These are phyloP conservation scores for Lasioglossum marginatum DNA, from an alignment of 2,888 invertebrate genomes.

Conservation along the genomic window DNA sequence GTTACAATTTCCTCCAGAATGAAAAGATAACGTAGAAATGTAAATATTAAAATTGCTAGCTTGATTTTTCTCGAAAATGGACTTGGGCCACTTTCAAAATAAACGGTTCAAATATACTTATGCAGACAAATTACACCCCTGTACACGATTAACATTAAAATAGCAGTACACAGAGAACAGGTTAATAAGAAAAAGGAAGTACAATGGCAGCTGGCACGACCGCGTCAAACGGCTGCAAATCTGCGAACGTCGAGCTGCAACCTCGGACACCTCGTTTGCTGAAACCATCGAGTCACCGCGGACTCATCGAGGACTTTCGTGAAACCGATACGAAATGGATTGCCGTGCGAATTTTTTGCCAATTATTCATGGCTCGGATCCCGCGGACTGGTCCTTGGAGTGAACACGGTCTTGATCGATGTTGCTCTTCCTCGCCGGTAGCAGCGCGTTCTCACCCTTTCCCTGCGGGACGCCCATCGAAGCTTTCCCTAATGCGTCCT, in stretches of 20 bases:
- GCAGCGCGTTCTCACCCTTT: constrained; percentile 69
- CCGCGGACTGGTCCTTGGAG: constrained; percentile 43
- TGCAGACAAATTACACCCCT: no score
- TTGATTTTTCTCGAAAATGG: no score
- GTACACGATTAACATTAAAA: no score
- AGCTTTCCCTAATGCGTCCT: constrained; percentile 70
- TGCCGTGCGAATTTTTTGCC: constrained; percentile 40
- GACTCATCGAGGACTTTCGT: constrained; percentile 18
- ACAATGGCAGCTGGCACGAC: background rate
- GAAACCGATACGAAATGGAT: constrained; percentile 41
- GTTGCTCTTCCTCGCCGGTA: constrained; percentile 65
- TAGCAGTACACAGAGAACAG: no score
- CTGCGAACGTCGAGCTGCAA: background rate
- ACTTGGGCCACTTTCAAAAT: no score
- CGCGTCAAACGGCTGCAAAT: background rate
- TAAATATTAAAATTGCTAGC: no score
- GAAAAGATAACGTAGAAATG: no score
- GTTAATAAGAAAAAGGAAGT: background rate
- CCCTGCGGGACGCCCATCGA: constrained; percentile 69
- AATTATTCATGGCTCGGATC: constrained; percentile 45
- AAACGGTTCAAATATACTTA: no score
- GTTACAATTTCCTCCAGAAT: no score
- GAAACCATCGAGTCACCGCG: background rate
- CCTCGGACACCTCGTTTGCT: background rate
- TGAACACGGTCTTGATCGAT: constrained; percentile 65